Base-by-base conservation (phyloP, 2,113 vertebrate genomes). In the Madoqua kirkii region DNA sequence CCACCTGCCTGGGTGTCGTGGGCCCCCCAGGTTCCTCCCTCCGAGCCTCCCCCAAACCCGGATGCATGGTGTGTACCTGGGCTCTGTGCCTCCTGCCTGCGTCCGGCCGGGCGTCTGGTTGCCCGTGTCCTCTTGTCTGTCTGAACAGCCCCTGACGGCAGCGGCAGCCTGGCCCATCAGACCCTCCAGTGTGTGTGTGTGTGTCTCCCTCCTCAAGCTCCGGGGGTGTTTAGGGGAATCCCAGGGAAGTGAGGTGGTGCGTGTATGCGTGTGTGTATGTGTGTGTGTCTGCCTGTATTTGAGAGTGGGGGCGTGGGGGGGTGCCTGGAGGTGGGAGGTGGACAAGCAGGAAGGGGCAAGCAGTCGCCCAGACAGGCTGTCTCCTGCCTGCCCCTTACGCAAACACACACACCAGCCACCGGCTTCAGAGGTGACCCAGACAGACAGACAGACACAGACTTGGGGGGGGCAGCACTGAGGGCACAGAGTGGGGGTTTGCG, bases 391-490 rank as follows among this genome's bases (percentile, higher is more conserved):
- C 85, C 55, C 52, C 89, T 82, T 54, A 89, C 31, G n/a, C 91
- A 48, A 21, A 85, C 95, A 95, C 84, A 88, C 50, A 81, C 88
- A 52, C 52, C 76, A 31, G 94, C 93, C 81, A 48, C 57, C 2
- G 11, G 93, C 92, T 95, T 95, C 98, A 98, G 97, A 98, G 98
- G 98, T 98, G 98, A 98, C 97, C 98, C 97, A 98, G 97, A 98
- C 98, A 97, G 97, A 98, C 96, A 91, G 94, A 97, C 97, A 95
- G 86, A 97, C 83, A 93, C 93, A 83, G 94, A 87, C 67, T 36
- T 74, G n/a, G 89, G 71, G 8, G 64, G 87, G 27, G 16, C n/a
- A 5, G 48, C 14, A 93, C 83, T 31, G 54, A 93, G 92, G 93
- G 92, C 97, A 98, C 90, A 96, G 95, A 97, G 67, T 71, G 19